Conservation (phyloP, 2,888 invertebrate genomes). For the Lissocephala sabroskyi region DNA sequence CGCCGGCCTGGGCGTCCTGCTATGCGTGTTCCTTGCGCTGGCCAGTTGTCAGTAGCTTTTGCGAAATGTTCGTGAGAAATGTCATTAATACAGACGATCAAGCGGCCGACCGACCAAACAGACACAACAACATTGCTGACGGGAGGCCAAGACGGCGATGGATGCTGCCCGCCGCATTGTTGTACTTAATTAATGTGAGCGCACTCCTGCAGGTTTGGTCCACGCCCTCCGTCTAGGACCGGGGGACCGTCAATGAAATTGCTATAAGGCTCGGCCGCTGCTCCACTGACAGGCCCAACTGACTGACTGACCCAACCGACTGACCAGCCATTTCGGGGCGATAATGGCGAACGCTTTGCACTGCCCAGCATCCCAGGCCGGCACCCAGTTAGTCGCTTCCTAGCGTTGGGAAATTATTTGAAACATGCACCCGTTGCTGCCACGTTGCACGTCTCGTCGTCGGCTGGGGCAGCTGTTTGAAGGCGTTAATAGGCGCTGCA, state of each 20-base stretch:
- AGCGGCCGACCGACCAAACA: neutral
- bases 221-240: constrained; percentile 40
- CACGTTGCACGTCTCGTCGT: neutral
- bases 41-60: constrained; percentile 41
- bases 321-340: no score
- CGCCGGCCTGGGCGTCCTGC: neutral
- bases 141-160: no score
- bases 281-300: constrained; percentile 1
- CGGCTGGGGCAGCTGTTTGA: constrained; percentile 16
- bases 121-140: neutral
- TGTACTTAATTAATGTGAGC: constrained; percentile 62
- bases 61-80: constrained; percentile 61
- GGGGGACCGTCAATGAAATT: constrained; percentile 20
- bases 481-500: constrained; percentile 61
- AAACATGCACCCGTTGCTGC: constrained; percentile 50
- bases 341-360: neutral
- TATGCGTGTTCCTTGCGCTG: constrained; percentile 4
- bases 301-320: neutral
- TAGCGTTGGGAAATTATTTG: constrained; percentile 57
- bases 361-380: neutral
- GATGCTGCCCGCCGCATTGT: constrained; percentile 42
- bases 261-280: constrained; percentile 36
- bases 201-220: constrained; percentile 21
- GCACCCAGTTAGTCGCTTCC: neutral
- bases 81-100: constrained; percentile 59